Conservation (phyloP, 2,888 invertebrate genomes). For the Empis livida region DNA sequence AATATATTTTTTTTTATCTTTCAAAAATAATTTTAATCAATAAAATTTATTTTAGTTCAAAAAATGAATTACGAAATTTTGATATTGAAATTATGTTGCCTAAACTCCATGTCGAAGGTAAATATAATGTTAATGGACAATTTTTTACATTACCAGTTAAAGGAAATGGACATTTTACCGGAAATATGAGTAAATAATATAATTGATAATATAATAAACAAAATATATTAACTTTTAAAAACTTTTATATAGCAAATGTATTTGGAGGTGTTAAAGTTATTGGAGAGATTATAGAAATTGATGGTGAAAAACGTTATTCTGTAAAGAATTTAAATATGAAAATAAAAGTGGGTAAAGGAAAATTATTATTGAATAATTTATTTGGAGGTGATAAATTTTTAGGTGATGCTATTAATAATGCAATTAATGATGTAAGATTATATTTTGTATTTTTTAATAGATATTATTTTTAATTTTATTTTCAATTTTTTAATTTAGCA, state of each 20-base stretch:
- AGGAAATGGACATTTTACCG: conserved; percentile 54
- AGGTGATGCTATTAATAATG: conserved; percentile 56
- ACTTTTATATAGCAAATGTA: conserved; percentile 59
- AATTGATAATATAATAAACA: background rate
- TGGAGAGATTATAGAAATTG: conserved; percentile 42
- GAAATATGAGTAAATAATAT: conserved; percentile 52
- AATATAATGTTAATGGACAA: conserved; percentile 53
- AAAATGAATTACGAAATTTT: conserved; percentile 35
- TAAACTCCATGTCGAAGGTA: conserved; percentile 45
- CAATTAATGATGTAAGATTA: conserved; percentile 26
- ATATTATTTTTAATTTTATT: no score
- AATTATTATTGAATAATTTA: conserved; percentile 55
- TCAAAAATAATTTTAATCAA: no score
- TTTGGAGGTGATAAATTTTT: conserved; percentile 58
- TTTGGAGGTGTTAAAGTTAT: conserved; percentile 49
- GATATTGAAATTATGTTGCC: conserved; percentile 46
- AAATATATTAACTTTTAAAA: no score
- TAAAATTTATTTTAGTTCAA: conserved; percentile 9
- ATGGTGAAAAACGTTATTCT: conserved; percentile 43
- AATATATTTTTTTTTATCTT: no score
- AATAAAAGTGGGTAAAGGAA: conserved; percentile 54
- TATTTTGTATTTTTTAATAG: conserved; percentile 40
- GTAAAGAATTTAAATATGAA: conserved; percentile 51
- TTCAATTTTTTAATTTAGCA: conserved; percentile 34
- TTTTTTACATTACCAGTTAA: conserved; percentile 58